phyloP scores from a whole-genome alignment of 2,113 vertebrate species.

The Zapornia atra region DNA sequence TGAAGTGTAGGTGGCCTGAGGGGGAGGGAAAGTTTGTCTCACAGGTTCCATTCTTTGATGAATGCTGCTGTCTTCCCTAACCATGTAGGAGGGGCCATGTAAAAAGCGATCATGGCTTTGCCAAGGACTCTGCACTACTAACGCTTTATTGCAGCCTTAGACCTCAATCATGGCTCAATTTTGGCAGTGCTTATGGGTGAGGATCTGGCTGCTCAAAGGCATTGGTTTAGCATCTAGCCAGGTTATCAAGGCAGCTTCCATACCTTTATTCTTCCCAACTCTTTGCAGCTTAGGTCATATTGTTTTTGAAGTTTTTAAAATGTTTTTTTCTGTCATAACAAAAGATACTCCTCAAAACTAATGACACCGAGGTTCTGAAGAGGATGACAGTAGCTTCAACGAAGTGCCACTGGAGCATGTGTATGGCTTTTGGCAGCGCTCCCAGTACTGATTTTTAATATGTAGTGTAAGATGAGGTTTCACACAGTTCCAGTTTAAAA shows the following conservation, averaged over 20 bases:
- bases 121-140: background rate
- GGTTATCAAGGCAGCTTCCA: background rate
- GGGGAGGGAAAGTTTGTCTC: background rate
- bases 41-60: background rate
- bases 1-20: background rate
- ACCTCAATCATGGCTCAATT: background rate
- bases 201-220: background rate
- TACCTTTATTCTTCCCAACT: background rate
- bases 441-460: background rate
- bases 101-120: background rate
- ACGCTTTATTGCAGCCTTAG: background rate
- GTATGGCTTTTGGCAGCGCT: background rate
- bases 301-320: background rate
- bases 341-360: background rate
- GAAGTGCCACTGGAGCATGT: background rate
- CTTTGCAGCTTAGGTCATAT: background rate
- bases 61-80: background rate
- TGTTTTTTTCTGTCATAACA: background rate
- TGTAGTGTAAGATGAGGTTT: background rate
- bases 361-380: background rate
- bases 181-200: background rate
- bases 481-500: background rate
- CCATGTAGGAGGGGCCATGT: accelerated
- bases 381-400: background rate
- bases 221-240: background rate